phyloP scores from a whole-genome alignment of 2,113 vertebrate species.

The Diadophis punctatus region DNA sequence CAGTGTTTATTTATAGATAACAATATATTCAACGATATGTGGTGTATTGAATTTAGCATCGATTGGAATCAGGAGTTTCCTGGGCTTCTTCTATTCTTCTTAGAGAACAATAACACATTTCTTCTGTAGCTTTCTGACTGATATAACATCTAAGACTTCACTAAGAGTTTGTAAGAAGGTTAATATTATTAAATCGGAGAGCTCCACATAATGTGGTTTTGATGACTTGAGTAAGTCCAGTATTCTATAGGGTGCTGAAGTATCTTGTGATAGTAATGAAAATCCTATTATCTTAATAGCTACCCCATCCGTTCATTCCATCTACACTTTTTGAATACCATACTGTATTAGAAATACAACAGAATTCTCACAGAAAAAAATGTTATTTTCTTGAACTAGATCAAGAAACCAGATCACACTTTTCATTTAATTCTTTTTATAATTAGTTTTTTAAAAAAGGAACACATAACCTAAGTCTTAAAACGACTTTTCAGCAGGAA shows the following conservation, averaged over 20 bases:
- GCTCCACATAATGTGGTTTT: not conserved
- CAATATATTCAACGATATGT: not conserved
- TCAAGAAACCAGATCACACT: not conserved
- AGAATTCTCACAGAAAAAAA: not conserved
- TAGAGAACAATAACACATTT: not conserved
- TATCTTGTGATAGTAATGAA: not conserved
- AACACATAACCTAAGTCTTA: slow-evolving; percentile 5
- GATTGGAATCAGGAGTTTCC: not conserved
- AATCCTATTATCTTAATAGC: not conserved
- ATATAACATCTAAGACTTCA: not conserved
- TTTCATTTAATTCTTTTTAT: slow-evolving; percentile 18
- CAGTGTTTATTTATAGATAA: not conserved
- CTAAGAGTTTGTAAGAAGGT: not conserved
- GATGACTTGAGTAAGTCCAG: not conserved
- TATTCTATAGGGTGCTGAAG: not conserved
- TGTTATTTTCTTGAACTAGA: slow-evolving; percentile 7
- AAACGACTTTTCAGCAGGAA: slow-evolving; percentile 19
- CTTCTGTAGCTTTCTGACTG: not conserved
- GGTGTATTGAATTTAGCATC: not conserved
- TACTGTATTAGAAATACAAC: not conserved
- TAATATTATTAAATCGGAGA: not conserved
- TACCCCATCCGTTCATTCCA: not conserved
- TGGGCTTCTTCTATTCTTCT: not conserved
- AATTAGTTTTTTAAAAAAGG: not conserved
- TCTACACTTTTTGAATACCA: not conserved